Base-by-base conservation (phyloP, 2,797 vertebrate genomes). In the Thaleichthys pacificus region DNA sequence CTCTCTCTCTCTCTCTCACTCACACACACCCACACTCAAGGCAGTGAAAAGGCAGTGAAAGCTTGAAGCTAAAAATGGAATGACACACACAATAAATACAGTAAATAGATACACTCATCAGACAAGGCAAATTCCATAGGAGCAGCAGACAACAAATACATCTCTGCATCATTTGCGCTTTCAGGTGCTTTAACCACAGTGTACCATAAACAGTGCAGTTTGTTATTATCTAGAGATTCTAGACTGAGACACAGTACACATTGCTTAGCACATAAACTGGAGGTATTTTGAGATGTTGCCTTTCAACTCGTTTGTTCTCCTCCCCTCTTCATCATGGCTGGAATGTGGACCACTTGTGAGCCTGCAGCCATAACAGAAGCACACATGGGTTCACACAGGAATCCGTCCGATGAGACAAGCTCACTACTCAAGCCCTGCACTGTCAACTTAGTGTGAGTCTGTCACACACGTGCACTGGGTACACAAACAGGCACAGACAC, bases 321-420 rank as follows among this genome's bases (percentile, higher is more conserved):
- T 42, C 35, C 38, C 60, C 5, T 42, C 38, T 42, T 12, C 38
- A 42, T 15, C 28, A 60, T 61, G 58, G 22, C 22, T 26, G 22
- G 47, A 70, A 70, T 70, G 68, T 49, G 38, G 58, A 70, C 14
- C 58, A 61, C 26, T 19, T 28, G 35, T 61, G 35, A 49, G 1
- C 57, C 9, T 42, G 69, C 12, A 38, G 21, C 21, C 9, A n/a
- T 3, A 47, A 12, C 61, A 71, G n/a, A 28, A 35, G 73, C 32
- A 75, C 72, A 77, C 65, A 68, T 57, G 51, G 66, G 51, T 56
- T 56, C 66, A 68, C 66, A 68, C 61, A 3, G 9, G 3, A 51
- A n/a, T 51, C 61, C 0, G 54, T 67, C 64, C 56, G 49, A 80
- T 76, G 71, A 73, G 42, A 69, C 61, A 61, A 26, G 21, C 38